A percentile compares a stretch with the other conserved stretches of the same genome.
Evolutionary conservation across 2,888 invertebrate genomes (phyloP).

Genomic region (Apamea epomidion): DNA sequence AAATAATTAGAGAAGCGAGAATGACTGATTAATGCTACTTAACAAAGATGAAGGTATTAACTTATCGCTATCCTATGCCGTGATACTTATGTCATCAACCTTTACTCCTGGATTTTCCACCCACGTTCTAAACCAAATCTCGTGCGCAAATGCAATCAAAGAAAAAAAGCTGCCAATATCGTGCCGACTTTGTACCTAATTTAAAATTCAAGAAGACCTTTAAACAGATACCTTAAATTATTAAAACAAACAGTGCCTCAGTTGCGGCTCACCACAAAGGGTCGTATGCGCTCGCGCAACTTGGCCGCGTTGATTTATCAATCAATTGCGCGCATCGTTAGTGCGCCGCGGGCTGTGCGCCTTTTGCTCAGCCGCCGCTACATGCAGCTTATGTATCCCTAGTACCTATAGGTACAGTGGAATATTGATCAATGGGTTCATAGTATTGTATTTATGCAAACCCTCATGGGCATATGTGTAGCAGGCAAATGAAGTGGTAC

Average conservation of each 20-base stretch:
- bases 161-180: neutral
- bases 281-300: slow-evolving; percentile 69
- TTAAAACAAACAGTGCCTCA: slow-evolving; percentile 74
- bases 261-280: slow-evolving; percentile 66
- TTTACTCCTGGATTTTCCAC: neutral
- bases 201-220: slow-evolving; percentile 53
- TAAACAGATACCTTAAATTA: slow-evolving; percentile 72
- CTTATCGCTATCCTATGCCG: neutral
- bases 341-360: slow-evolving; percentile 66
- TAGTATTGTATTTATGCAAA: slow-evolving; percentile 51
- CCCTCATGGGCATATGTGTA: slow-evolving; percentile 48
- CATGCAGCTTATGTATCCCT: slow-evolving; percentile 45
- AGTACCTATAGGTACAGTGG: slow-evolving; percentile 35
- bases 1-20: neutral
- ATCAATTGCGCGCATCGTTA: slow-evolving; percentile 70
- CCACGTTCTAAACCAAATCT: neutral
- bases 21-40: neutral
- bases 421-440: slow-evolving; percentile 45
- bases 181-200: slow-evolving; percentile 44
- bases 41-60: neutral
- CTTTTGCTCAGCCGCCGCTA: slow-evolving; percentile 63
- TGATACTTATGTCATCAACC: neutral
- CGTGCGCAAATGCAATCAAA: neutral
- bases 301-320: slow-evolving; percentile 71
- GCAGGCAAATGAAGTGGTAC: slow-evolving; percentile 18